Base-by-base conservation (phyloP, 2,888 invertebrate species). In the Allolobophora icterica region DNA sequence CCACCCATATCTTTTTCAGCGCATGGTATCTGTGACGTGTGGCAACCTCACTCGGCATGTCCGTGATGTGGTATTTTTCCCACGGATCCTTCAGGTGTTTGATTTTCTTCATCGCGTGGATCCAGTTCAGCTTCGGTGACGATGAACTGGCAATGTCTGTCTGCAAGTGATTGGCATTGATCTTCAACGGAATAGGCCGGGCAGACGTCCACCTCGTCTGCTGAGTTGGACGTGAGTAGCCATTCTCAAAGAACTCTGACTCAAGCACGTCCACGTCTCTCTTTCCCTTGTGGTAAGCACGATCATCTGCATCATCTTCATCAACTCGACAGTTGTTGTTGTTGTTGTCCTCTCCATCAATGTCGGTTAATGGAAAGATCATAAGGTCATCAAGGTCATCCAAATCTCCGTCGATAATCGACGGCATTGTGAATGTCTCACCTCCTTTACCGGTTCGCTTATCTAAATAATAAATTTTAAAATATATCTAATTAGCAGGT, bases 1-100 rank as follows among this genome's bases (percentile, higher is more conserved):
- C 94, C 11, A 95, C 93, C 96, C 96, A 96, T 35, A 94, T 93
- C 92, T 96, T 95, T 91, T 95, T 95, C 91, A 96, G 94, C 3
- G 96, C 95, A 93, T 96, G 96, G 94, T 96, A 96, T 35, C 96
- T 94, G 93, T 96, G 95, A 15, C 96, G 94, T 58, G 94, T 94
- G 89, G 95, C 96, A 35, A 93, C 94, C 93, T 96, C 96, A 4
- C 95, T 94, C 58, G 95, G 95, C 58, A 95, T 94, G 52, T 95
- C 94, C 90, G 96, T 95, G 71, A 96, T 94, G 92, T 96, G 95
- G 93, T 95, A 96, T 91, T 95, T 94, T 92, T 95, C 95, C 96
- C 96, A 96, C 0, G 96, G 96, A 93, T 96, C 96, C 84, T 94
- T 93, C 93, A 95, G 91, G 52, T 90, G 84, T 42, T 91, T 90